Percentiles rank a stretch among this genome's conserved stretches.
phyloP scores from a whole-genome alignment of 2,797 vertebrate genomes.

The Typhlichthys subterraneus region DNA sequence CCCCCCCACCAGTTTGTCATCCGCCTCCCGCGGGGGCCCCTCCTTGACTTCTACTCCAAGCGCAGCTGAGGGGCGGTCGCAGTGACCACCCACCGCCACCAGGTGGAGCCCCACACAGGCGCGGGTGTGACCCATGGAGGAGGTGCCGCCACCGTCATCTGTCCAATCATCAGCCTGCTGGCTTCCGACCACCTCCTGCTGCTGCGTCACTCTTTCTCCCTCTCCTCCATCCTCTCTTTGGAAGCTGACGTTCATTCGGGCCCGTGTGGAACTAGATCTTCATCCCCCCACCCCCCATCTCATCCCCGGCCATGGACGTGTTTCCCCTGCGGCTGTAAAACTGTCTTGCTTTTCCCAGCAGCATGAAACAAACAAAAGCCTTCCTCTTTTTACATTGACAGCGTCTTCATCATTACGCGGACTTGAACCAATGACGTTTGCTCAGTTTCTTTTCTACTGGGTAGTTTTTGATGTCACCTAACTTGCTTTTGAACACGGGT shows the following conservation, averaged over 20 bases:
- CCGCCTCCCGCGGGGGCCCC: conserved; percentile 77
- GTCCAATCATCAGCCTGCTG: conserved; percentile 76
- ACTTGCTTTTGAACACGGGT: conserved; percentile 60
- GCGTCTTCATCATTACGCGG: too few species aligned
- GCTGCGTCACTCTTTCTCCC: conserved; percentile 65
- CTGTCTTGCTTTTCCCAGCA: conserved; percentile 35
- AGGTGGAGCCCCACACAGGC: conserved; percentile 63
- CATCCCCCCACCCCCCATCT: conserved; percentile 7
- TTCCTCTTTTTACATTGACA: too few species aligned
- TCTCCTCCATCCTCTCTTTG: conserved; percentile 57
- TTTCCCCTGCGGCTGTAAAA: conserved; percentile 23
- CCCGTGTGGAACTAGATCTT: conserved; percentile 48
- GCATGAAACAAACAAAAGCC: background rate
- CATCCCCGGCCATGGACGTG: background rate
- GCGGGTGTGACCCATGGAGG: conserved; percentile 86
- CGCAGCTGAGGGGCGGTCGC: conserved; percentile 82
- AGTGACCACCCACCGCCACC: conserved; percentile 68
- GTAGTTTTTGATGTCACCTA: conserved; percentile 45
- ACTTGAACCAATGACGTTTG: too few species aligned
- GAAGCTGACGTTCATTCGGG: conserved; percentile 45
- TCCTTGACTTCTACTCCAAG: conserved; percentile 83
- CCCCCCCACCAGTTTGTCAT: conserved; percentile 71
- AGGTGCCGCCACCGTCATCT: conserved; percentile 77
- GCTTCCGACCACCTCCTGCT: conserved; percentile 80
- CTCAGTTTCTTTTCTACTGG: background rate